A percentile compares a stretch with the other conserved stretches of the same genome.
phyloP scores from a whole-genome alignment of 1,140 invertebrate genomes.

The Tribolium castaneum region DNA sequence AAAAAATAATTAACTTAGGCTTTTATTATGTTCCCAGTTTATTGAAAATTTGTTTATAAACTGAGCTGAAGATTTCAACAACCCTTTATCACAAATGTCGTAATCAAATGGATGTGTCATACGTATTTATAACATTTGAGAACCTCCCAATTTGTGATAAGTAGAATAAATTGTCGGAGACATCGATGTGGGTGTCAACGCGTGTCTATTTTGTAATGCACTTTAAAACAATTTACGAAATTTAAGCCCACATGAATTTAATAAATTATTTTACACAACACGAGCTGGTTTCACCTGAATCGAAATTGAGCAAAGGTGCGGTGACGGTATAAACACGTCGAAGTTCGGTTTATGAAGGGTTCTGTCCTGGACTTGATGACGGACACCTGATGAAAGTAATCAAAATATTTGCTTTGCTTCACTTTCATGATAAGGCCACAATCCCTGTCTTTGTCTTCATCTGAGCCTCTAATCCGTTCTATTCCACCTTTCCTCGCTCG shows the following conservation, averaged over 20 bases:
- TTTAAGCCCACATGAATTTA: conserved; percentile 30
- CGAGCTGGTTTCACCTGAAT: conserved; percentile 1
- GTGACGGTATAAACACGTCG: conserved; percentile 16
- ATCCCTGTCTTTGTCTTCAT: background rate
- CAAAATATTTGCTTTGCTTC: too few relatives aligned
- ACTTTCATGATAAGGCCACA: background rate
- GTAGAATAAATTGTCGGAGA: conserved; percentile 28
- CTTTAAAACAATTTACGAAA: conserved; percentile 34
- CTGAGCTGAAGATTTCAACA: background rate
- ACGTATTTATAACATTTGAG: conserved; percentile 21
- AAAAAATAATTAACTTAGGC: conserved; percentile 2
- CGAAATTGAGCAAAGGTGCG: background rate
- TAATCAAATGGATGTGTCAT: conserved; percentile 27
- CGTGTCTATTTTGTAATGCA: conserved; percentile 29
- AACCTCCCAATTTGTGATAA: conserved; percentile 29
- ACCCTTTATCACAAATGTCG: background rate
- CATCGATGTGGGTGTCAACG: conserved; percentile 12
- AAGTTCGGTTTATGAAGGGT: conserved; percentile 13
- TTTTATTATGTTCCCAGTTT: too few relatives aligned
- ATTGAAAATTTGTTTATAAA: background rate
- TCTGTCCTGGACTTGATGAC: background rate
- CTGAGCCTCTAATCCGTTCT: background rate
- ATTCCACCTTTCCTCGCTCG: background rate
- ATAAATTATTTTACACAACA: conserved; percentile 22
- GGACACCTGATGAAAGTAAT: too few relatives aligned